Conservation (phyloP, 2,888 invertebrate species). For the Empis livida region DNA sequence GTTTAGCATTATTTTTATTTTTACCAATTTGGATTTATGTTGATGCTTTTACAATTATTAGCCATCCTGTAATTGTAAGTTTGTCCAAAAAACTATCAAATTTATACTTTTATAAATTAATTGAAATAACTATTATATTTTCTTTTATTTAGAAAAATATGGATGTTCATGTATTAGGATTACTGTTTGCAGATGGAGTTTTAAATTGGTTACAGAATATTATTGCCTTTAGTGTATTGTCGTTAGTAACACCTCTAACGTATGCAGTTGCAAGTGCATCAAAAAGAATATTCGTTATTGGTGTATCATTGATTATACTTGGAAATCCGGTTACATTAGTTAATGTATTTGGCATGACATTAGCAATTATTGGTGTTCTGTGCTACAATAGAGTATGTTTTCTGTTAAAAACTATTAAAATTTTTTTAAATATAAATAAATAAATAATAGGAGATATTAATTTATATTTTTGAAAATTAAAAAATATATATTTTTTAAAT, state of each 20-base stretch:
- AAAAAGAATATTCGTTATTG: constrained; percentile 85
- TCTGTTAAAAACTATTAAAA: constrained; percentile 14
- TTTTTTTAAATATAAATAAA: too few species aligned
- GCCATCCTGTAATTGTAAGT: constrained; percentile 51
- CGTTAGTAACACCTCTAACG: constrained; percentile 81
- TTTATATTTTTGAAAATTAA: too few species aligned
- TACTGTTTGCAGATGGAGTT: constrained; percentile 66
- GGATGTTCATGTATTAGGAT: constrained; percentile 43
- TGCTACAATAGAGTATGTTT: constrained; percentile 70
- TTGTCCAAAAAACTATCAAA: too few species aligned
- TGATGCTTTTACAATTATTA: constrained; percentile 50
- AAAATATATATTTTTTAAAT: constrained; percentile 26
- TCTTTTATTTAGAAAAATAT: constrained; percentile 35
- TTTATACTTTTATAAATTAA: background rate
- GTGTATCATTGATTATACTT: constrained; percentile 70
- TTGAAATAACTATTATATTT: constrained; percentile 1
- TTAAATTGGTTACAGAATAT: constrained; percentile 92
- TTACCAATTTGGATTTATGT: constrained; percentile 68
- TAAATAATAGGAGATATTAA: too few species aligned
- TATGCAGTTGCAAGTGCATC: constrained; percentile 94
- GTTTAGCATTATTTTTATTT: constrained; percentile 67
- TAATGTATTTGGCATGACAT: constrained; percentile 80
- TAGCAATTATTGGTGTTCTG: constrained; percentile 82
- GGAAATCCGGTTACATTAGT: constrained; percentile 81
- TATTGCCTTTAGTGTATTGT: constrained; percentile 85